Conservation (phyloP, 2,113 vertebrate genomes). For the Muntiacus muntjak region DNA sequence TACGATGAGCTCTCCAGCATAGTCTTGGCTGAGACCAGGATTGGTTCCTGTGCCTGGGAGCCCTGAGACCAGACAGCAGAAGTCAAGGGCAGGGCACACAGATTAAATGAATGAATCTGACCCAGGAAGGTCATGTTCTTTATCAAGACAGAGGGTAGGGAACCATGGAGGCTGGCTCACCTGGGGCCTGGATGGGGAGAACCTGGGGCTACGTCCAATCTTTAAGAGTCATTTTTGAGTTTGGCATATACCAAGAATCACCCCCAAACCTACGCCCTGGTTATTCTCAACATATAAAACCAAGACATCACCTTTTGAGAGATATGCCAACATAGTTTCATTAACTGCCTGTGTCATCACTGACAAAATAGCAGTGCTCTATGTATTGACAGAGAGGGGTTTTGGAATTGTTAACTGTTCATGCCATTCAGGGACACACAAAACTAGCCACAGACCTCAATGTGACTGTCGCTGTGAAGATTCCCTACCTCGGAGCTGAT, state of each 20-base stretch:
- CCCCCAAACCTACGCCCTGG: not conserved
- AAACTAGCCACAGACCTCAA: not conserved
- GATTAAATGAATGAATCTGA: not conserved
- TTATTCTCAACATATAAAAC: not conserved
- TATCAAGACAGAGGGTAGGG: not conserved
- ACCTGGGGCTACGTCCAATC: not conserved
- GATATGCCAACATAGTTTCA: not conserved
- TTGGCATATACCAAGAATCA: not conserved
- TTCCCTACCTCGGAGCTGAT: conserved; percentile 93
- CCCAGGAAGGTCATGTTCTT: not conserved
- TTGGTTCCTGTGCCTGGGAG: conserved; percentile 94
- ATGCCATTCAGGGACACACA: not conserved
- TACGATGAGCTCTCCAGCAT: conserved; percentile 97
- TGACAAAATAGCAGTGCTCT: not conserved
- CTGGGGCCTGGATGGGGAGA: not conserved
- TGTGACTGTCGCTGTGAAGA: not conserved
- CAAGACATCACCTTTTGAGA: not conserved
- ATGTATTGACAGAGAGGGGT: not conserved
- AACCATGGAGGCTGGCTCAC: not conserved
- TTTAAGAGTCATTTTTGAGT: not conserved
- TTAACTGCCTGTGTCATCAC: not conserved
- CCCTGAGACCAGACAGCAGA: conserved; percentile 81
- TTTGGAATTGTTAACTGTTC: not conserved
- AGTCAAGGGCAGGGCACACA: not conserved
- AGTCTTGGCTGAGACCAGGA: conserved; percentile 92